Evolutionary conservation across 2,113 vertebrate genomes (phyloP).

Genomic region (Trachemys scripta): DNA sequence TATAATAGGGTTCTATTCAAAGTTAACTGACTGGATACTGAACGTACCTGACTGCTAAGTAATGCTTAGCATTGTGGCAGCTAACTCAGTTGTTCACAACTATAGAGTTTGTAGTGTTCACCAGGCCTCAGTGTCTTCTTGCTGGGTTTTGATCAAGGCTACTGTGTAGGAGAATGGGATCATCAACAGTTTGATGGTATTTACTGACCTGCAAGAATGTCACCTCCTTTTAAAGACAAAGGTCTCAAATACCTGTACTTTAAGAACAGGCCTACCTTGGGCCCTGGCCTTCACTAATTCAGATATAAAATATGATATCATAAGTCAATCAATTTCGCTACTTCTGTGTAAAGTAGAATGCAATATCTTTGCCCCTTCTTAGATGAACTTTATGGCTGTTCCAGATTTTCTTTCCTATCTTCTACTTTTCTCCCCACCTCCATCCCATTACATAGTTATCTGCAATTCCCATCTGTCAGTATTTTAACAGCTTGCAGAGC

Average conservation of each 20-base stretch:
- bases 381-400: not conserved
- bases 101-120: accelerated
- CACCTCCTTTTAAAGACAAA: not conserved
- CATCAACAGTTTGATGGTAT: not conserved
- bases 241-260: not conserved
- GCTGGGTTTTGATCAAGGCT: not conserved
- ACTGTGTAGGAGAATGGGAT: not conserved
- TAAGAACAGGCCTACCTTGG: not conserved
- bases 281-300: not conserved
- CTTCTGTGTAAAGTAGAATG: not conserved
- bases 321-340: not conserved
- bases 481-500: not conserved
- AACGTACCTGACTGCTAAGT: not conserved
- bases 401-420: not conserved
- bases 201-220: not conserved
- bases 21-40: not conserved
- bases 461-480: not conserved
- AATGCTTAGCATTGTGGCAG: not conserved
- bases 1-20: not conserved
- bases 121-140: not conserved
- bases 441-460: not conserved
- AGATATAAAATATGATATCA: not conserved
- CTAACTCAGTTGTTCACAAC: not conserved
- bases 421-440: accelerated
- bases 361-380: not conserved